Evolutionary conservation across 2,888 invertebrate species (phyloP).

Genomic region (Frankliniella intonsa): DNA sequence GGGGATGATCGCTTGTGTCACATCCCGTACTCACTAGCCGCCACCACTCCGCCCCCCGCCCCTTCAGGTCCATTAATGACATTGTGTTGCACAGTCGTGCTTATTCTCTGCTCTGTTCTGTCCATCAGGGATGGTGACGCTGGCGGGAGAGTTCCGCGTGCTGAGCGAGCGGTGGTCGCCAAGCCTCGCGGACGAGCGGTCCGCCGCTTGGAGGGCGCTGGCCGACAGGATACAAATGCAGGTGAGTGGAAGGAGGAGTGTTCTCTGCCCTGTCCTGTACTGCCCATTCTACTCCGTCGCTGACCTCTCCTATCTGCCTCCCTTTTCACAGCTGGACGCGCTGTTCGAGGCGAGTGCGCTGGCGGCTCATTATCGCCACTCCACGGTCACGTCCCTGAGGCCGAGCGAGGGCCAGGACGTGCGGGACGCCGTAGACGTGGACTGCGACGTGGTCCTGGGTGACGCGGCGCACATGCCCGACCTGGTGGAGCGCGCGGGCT

Average conservation of each 20-base stretch:
- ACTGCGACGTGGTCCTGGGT: conserved; percentile 39
- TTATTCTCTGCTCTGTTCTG: background rate
- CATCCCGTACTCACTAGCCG: too few relatives aligned
- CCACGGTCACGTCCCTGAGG: conserved; percentile 37
- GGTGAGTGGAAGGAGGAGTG: conserved; percentile 37
- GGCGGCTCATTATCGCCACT: conserved; percentile 39
- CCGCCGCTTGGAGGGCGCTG: conserved; percentile 39
- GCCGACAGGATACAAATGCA: conserved; percentile 39
- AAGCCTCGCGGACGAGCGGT: conserved; percentile 37
- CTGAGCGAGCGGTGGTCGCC: conserved; percentile 40
- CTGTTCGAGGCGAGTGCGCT: conserved; percentile 40
- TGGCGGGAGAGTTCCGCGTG: conserved; percentile 41
- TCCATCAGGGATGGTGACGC: conserved; percentile 37
- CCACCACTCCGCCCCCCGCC: too few relatives aligned
- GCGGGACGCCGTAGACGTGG: conserved; percentile 36
- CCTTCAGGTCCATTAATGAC: background rate
- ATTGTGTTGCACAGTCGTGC: background rate
- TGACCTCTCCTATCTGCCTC: background rate
- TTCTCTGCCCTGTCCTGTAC: too few relatives aligned
- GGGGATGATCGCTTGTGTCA: too few relatives aligned
- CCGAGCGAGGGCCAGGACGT: conserved; percentile 34
- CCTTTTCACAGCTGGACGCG: conserved; percentile 39
- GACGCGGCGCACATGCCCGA: conserved; percentile 40
- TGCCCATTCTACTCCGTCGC: background rate
- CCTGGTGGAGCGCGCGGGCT: conserved; percentile 41